Conservation (phyloP, 2,888 invertebrate species). For the Caenorhabditis sp. region DNA sequence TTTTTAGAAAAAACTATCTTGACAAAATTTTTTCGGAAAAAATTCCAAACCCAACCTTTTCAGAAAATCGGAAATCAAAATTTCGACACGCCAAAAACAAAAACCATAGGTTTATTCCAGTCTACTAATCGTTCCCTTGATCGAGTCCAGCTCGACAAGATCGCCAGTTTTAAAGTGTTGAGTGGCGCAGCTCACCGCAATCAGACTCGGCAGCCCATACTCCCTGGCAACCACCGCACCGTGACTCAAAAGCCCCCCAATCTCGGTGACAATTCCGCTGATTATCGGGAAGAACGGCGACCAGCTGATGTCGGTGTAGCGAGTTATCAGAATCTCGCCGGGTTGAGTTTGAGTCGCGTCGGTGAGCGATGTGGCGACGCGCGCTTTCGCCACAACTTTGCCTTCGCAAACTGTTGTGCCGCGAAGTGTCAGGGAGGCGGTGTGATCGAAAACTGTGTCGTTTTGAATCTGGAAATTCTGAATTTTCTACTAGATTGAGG, state of each 20-base stretch:
- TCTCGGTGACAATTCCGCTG: conserved; percentile 73
- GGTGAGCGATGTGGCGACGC: conserved; percentile 79
- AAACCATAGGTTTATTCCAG: conserved; percentile 3
- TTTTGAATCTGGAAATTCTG: conserved; percentile 28
- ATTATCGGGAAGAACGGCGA: conserved; percentile 74
- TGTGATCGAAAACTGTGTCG: conserved; percentile 17
- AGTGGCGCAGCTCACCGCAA: conserved; percentile 72
- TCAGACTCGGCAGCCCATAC: conserved; percentile 73
- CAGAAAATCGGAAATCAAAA: too few relatives aligned
- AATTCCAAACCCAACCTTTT: too few relatives aligned
- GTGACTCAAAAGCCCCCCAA: conserved; percentile 73
- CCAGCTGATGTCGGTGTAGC: conserved; percentile 74
- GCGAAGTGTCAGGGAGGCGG: conserved; percentile 64
- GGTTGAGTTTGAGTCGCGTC: conserved; percentile 75
- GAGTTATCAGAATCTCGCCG: conserved; percentile 72
- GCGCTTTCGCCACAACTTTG: conserved; percentile 78
- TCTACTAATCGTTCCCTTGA: conserved; percentile 41
- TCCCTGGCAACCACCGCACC: conserved; percentile 74
- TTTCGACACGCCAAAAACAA: too few relatives aligned
- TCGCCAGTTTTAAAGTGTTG: conserved; percentile 70
- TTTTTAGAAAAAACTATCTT: too few relatives aligned
- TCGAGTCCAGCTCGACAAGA: conserved; percentile 49
- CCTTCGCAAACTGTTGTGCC: conserved; percentile 82
- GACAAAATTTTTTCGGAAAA: too few relatives aligned
- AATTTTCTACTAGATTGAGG: too few relatives aligned